These are phyloP conservation scores for Sarcophaga subvicina DNA, from an alignment of 2,888 invertebrate genomes.

Conservation along the genomic window DNA sequence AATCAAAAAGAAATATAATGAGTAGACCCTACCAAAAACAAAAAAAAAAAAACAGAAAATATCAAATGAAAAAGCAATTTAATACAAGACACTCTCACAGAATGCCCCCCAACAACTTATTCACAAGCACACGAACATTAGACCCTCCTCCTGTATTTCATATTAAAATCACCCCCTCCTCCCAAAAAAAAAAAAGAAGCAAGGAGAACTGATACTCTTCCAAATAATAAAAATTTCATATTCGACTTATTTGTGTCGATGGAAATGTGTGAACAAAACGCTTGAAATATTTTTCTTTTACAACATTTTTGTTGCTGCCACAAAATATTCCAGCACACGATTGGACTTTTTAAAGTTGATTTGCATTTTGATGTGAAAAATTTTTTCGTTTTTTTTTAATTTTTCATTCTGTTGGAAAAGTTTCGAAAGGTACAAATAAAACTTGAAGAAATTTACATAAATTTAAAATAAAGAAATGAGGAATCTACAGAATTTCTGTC, in stretches of 20 bases:
- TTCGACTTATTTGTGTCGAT: no score
- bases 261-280: constrained; percentile 18
- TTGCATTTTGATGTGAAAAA: constrained; percentile 57
- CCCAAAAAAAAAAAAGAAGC: no score
- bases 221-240: no score
- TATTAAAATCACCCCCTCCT: no score
- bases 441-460: constrained; percentile 56
- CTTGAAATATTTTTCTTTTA: constrained; percentile 36
- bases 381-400: not conserved
- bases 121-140: no score
- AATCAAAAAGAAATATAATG: not conserved
- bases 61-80: not conserved
- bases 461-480: constrained; percentile 49
- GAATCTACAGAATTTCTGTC: constrained; percentile 18
- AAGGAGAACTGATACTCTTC: no score
- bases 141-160: no score
- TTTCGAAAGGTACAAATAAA: constrained; percentile 59
- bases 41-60: not conserved
- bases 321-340: not conserved
- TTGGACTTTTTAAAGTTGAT: constrained; percentile 26
- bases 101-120: no score
- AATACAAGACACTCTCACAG: no score
- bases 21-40: not conserved
- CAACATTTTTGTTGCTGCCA: constrained; percentile 20
- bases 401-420: constrained; percentile 18